A percentile compares a stretch with the other conserved stretches of the same genome.
These are phyloP conservation scores for Anguilla japonica DNA, from an alignment of 2,113 vertebrate species.

Conservation along the genomic window DNA sequence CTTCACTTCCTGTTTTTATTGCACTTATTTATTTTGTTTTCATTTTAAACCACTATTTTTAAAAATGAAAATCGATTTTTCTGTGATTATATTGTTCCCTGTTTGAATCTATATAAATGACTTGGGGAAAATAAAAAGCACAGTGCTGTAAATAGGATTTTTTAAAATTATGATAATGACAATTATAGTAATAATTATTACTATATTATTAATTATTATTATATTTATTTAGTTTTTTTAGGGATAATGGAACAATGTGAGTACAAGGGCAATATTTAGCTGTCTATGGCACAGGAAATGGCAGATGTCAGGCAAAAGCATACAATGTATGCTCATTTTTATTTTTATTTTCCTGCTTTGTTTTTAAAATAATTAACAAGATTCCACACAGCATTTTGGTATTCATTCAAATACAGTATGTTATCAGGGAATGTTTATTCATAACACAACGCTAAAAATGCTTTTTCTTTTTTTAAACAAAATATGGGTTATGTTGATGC, in stretches of 20 bases:
- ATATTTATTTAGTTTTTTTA: too few relatives aligned
- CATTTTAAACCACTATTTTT: background rate
- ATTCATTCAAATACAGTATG: slow-evolving; percentile 25
- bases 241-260: too few relatives aligned
- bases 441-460: slow-evolving; percentile 18
- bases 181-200: too few relatives aligned
- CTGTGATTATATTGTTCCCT: background rate
- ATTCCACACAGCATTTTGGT: slow-evolving; percentile 17
- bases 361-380: background rate
- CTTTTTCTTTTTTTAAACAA: slow-evolving; percentile 25
- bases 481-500: slow-evolving; percentile 48
- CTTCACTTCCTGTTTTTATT: background rate
- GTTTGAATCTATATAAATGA: background rate
- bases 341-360: background rate
- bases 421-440: slow-evolving; percentile 28
- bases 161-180: too few relatives aligned
- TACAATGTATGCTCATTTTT: too few relatives aligned
- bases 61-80: background rate
- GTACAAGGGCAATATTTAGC: too few relatives aligned
- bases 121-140: too few relatives aligned
- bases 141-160: too few relatives aligned
- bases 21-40: background rate
- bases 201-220: too few relatives aligned
- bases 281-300: too few relatives aligned
- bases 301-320: too few relatives aligned